Evolutionary conservation across 2,888 invertebrate species (phyloP).

Genomic region (Polyommatus iphigenia): DNA sequence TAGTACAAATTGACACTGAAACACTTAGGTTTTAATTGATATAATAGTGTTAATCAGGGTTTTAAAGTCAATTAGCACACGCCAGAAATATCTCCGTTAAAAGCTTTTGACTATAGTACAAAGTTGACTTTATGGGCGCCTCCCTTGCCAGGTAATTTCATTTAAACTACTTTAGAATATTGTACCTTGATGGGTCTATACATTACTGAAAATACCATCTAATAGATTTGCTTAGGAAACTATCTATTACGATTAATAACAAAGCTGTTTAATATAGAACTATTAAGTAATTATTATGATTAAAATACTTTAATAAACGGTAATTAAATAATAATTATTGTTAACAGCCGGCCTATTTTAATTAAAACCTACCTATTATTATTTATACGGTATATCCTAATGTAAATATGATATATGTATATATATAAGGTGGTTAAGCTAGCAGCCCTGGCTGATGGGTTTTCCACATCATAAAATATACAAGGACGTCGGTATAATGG

Average conservation of each 20-base stretch:
- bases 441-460: background rate
- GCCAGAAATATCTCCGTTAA: constrained; percentile 12
- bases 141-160: background rate
- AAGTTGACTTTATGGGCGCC: background rate
- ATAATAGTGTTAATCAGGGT: background rate
- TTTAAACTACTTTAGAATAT: background rate
- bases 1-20: background rate
- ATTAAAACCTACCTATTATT: background rate
- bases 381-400: background rate
- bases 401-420: no score
- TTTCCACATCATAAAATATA: background rate
- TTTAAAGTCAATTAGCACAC: background rate
- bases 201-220: background rate
- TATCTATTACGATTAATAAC: background rate
- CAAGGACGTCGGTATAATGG: background rate
- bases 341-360: background rate
- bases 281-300: background rate
- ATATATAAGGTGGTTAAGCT: background rate
- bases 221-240: background rate
- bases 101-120: background rate
- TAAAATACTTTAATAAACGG: background rate
- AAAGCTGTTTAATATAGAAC: background rate
- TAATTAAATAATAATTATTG: background rate
- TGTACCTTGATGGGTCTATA: background rate
- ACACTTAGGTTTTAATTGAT: background rate